These are phyloP conservation scores for Coryphaenoides rupestris DNA, from an alignment of 2,113 vertebrate genomes.

Conservation along the genomic window DNA sequence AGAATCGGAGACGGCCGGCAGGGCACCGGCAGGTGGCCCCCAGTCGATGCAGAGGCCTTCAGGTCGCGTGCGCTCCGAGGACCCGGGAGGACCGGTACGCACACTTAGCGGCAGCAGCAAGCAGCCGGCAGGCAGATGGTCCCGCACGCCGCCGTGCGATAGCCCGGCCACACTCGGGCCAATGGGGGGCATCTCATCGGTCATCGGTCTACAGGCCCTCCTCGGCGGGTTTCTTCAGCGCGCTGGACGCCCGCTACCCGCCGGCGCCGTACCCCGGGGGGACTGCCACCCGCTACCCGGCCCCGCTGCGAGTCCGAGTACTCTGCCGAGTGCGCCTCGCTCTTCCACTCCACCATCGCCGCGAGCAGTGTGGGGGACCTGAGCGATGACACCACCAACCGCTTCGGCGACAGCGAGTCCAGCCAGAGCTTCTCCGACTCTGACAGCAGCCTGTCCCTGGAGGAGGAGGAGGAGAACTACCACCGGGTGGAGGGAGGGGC, in stretches of 20 bases:
- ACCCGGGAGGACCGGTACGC: conserved; percentile 41
- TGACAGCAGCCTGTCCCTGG: conserved; percentile 66
- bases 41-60: conserved; percentile 70
- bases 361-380: conserved; percentile 85
- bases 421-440: conserved; percentile 76
- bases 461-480: conserved; percentile 56
- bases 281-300: conserved; percentile 45
- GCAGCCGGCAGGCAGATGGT: conserved; percentile 57
- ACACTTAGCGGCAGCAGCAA: conserved; percentile 29
- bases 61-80: conserved; percentile 25
- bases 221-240: conserved; percentile 59
- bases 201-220: conserved; percentile 51
- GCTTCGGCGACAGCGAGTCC: conserved; percentile 87
- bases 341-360: conserved; percentile 81
- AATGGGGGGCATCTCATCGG: conserved; percentile 48
- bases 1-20: conserved; percentile 66
- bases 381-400: conserved; percentile 83
- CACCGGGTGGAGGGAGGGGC: conserved; percentile 59
- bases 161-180: conserved; percentile 52
- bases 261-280: conserved; percentile 45
- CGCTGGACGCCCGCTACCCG: conserved; percentile 64
- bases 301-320: conserved; percentile 79
- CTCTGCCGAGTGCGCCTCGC: conserved; percentile 77
- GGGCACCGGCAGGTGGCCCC: conserved; percentile 73
- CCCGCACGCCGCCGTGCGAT: conserved; percentile 49